These are phyloP conservation scores for Dicrostonyx torquatus DNA, from an alignment of 2,797 vertebrate genomes.

Conservation along the genomic window DNA sequence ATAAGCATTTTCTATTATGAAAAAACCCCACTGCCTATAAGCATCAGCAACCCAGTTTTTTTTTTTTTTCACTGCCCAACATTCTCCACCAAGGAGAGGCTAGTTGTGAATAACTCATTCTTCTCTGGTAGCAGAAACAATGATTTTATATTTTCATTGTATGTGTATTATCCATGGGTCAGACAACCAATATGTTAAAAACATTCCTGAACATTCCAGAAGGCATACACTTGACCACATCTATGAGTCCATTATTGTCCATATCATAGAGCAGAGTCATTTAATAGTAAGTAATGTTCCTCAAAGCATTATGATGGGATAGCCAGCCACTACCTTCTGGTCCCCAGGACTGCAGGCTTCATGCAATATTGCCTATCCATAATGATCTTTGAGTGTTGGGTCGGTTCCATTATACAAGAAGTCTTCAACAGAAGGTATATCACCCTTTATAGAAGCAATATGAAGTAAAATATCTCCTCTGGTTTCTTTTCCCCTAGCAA, in stretches of 20 bases:
- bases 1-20: conserved; percentile 15
- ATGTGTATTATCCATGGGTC: no score
- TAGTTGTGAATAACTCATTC: background rate
- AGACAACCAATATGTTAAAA: background rate
- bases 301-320: background rate
- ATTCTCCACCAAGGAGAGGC: no score
- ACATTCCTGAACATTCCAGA: background rate
- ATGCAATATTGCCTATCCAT: background rate
- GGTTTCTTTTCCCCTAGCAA: background rate
- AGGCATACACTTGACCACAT: background rate
- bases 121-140: background rate
- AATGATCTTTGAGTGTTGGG: background rate
- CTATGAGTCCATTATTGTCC: background rate
- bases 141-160: background rate
- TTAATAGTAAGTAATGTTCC: background rate
- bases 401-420: background rate
- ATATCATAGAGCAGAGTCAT: background rate
- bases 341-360: background rate
- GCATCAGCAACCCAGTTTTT: no score
- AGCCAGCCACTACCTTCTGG: no score
- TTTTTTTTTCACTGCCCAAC: background rate
- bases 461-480: background rate
- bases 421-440: background rate
- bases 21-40: background rate
- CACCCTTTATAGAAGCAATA: no score